Evolutionary conservation across 2,888 invertebrate genomes (phyloP), one percentile per base, ranked within the genome.

Genomic region (Melipona bicolor): DNA sequence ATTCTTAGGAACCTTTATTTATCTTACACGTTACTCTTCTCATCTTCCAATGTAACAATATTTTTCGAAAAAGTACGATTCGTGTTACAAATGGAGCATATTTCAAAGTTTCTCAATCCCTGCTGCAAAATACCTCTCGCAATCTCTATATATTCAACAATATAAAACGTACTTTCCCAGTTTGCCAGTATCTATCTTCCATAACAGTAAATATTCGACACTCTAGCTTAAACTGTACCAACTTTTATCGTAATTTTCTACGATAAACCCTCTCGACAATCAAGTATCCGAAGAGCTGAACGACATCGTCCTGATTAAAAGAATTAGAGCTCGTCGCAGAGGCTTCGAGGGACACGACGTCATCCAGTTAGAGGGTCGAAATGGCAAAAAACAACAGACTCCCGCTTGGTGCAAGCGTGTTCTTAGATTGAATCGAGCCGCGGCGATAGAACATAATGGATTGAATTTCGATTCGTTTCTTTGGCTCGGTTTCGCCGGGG

Each of bases 401-500:
- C 32, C 4, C 32, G 36, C 5, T 17, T 4, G 5, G 65, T 21
- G 5, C 49, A 27, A 15, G 50, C 11, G 19, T 9, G 52, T 27
- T 27, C 4, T 6, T 27, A 27, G 24, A 77, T 32, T 19, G 68
- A 56, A 64, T 56, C 62, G 72, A 54, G 59, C 32, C 27, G 50
- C 56, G n/a, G 19, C 27, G 61, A 67, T 62, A 21, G 70, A 50
- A 50, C 54, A 27, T 80, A 82, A 73, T 70, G 70, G 50, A 62
- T 59, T 59, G 50, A 75, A 73, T 75, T 71, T 61, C 62, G 69
- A 78, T 71, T 21, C 68, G 54, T 84, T 64, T 24, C 65, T 67
- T 67, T 79, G 75, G 56, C 72, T 64, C 64, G 24, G 17, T 36
- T 43, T 43, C 43, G 43, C 43, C 43, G 32, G 62, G 24, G 17